phyloP scores from a whole-genome alignment of 2,797 vertebrate genomes.

The Phoeniculus purpureus region DNA sequence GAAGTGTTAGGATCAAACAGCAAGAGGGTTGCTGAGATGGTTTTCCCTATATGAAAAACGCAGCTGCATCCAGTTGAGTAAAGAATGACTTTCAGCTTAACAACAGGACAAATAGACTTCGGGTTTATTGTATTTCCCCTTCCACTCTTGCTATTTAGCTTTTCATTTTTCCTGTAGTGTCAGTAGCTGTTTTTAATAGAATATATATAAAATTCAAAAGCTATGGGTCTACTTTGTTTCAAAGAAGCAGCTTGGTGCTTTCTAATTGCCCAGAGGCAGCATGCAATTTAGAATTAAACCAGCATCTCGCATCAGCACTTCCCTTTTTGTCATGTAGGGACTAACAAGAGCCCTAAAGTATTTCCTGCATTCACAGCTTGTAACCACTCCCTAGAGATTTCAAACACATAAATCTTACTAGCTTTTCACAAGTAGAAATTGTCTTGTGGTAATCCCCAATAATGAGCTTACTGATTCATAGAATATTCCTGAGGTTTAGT shows the following conservation, averaged over 20 bases:
- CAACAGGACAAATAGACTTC: neutral
- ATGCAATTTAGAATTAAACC: neutral
- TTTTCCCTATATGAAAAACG: neutral
- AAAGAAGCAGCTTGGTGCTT: neutral
- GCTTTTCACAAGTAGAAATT: neutral
- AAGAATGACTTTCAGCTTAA: neutral
- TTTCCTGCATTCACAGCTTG: constrained; percentile 38
- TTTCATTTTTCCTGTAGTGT: neutral
- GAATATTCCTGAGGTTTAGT: neutral
- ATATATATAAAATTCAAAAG: neutral
- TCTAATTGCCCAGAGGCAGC: neutral
- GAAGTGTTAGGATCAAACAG: neutral
- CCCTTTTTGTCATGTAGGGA: neutral
- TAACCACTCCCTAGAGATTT: neutral
- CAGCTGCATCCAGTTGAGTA: neutral
- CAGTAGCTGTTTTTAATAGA: neutral
- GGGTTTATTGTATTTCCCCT: neutral
- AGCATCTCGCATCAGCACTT: neutral
- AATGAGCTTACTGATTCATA: neutral
- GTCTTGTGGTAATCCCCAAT: neutral
- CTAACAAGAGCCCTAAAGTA: neutral
- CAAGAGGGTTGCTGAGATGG: neutral
- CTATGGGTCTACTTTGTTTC: neutral
- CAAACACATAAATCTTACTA: neutral
- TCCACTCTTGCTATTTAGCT: neutral